These are phyloP conservation scores for Phacellophora camtschatica DNA, from an alignment of 30 jellyfish, hydroid and myxozoan species.

Conservation along the genomic window DNA sequence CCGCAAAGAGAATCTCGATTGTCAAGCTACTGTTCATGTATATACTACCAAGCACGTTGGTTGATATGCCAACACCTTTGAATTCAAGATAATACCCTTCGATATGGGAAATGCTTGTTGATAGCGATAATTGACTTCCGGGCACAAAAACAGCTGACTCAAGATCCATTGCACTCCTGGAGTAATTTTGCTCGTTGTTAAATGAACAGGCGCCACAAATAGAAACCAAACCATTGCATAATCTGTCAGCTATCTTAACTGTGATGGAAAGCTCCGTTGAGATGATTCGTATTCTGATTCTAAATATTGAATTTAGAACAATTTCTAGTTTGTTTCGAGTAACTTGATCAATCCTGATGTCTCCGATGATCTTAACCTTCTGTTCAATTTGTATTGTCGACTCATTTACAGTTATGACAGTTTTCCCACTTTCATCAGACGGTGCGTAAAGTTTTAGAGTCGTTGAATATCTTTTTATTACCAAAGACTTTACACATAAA, in stretches of 20 bases:
- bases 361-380: background rate
- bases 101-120: background rate
- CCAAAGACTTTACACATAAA: conserved; percentile 26
- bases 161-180: background rate
- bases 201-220: conserved; percentile 43
- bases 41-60: conserved; percentile 20
- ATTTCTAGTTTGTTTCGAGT: background rate
- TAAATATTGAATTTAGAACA: background rate
- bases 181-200: background rate
- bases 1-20: conserved; percentile 32
- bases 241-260: background rate
- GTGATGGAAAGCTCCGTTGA: conserved; percentile 20
- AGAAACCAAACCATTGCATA: conserved; percentile 25
- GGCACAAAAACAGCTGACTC: conserved; percentile 14
- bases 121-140: background rate
- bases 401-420: background rate
- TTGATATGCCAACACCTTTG: conserved; percentile 49
- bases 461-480: background rate
- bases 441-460: background rate
- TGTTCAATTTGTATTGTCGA: background rate
- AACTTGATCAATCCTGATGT: background rate
- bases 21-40: conserved; percentile 9
- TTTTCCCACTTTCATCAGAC: background rate
- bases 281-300: conserved; percentile 1
- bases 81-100: background rate